Conservation (phyloP, 1,140 invertebrate species). For the Euwallacea similis region DNA sequence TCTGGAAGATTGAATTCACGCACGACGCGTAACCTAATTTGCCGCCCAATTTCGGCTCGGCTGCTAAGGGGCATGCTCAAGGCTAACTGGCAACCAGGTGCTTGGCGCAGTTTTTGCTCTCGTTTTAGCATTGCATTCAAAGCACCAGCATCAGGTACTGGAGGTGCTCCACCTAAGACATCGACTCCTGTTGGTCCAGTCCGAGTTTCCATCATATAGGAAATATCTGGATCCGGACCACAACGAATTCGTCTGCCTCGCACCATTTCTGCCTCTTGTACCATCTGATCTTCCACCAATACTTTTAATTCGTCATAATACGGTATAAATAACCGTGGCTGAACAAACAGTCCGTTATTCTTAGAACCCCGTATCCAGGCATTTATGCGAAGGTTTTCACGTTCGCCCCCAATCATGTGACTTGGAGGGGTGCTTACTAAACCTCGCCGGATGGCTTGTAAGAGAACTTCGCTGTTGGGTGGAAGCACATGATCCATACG, state of each 20-base stretch:
- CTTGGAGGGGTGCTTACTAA: constrained; percentile 82
- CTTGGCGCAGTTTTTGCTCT: constrained; percentile 79
- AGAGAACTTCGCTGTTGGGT: constrained; percentile 78
- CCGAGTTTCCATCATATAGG: constrained; percentile 83
- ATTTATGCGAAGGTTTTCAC: constrained; percentile 71
- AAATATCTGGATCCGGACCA: constrained; percentile 80
- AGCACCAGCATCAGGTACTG: constrained; percentile 73
- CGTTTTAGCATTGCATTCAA: constrained; percentile 83
- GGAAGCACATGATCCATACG: constrained; percentile 89
- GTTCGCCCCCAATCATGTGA: constrained; percentile 80
- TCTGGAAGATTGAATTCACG: constrained; percentile 94
- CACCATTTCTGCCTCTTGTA: constrained; percentile 76
- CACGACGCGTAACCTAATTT: constrained; percentile 84
- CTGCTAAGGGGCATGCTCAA: constrained; percentile 74
- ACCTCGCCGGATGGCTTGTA: constrained; percentile 77
- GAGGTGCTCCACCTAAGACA: constrained; percentile 62
- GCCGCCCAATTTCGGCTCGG: constrained; percentile 72
- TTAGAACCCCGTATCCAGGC: constrained; percentile 82
- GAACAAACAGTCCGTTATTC: constrained; percentile 79
- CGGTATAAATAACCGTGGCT: constrained; percentile 87
- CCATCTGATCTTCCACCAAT: constrained; percentile 80
- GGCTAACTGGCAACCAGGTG: constrained; percentile 78
- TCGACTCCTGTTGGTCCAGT: constrained; percentile 66
- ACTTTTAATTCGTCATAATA: constrained; percentile 94
- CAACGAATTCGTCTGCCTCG: constrained; percentile 67